Conservation (phyloP, 1,140 invertebrate species). For the Zaprionus africanus region DNA sequence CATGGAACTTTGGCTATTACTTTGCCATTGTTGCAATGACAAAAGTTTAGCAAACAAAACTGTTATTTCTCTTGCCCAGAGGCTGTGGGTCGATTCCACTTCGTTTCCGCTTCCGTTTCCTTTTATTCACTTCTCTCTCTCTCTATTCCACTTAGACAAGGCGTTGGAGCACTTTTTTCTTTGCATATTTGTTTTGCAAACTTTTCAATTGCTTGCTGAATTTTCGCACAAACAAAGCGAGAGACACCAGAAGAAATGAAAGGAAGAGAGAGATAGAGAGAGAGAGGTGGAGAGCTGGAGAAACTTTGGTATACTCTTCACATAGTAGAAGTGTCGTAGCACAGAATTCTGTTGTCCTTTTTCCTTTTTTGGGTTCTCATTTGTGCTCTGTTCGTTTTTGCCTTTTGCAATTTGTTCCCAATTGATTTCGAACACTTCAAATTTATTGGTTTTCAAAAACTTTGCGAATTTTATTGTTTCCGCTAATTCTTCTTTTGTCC, state of each 20-base stretch:
- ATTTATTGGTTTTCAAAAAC: constrained; percentile 81
- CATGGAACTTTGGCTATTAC: constrained; percentile 45
- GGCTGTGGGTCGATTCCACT: constrained; percentile 39
- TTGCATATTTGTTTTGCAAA: constrained; percentile 79
- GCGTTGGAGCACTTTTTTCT: constrained; percentile 73
- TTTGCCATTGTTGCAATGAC: constrained; percentile 65
- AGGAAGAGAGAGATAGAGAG: constrained; percentile 9
- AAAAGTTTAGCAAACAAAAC: constrained; percentile 78
- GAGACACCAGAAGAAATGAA: constrained; percentile 11
- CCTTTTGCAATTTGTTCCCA: constrained; percentile 77
- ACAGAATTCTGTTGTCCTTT: constrained; percentile 31
- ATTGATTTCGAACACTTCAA: constrained; percentile 80
- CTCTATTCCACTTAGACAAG: constrained; percentile 37
- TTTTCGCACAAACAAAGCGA: constrained; percentile 56
- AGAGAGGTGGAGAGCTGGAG: constrained; percentile 4
- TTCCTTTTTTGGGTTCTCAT: constrained; percentile 29
- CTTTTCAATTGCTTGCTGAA: constrained; percentile 70
- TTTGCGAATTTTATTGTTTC: constrained; percentile 81
- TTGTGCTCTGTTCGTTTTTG: constrained; percentile 52
- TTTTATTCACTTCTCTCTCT: neutral
- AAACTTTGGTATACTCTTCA: constrained; percentile 42
- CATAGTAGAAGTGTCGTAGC: constrained; percentile 24
- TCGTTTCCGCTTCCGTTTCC: constrained; percentile 31
- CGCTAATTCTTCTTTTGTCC: constrained; percentile 81
- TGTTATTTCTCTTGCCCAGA: constrained; percentile 54